Percentiles rank a stretch among this genome's conserved stretches.
These are phyloP conservation scores for Tragelaphus buxtoni DNA, from an alignment of 2,113 vertebrate genomes.

Conservation along the genomic window DNA sequence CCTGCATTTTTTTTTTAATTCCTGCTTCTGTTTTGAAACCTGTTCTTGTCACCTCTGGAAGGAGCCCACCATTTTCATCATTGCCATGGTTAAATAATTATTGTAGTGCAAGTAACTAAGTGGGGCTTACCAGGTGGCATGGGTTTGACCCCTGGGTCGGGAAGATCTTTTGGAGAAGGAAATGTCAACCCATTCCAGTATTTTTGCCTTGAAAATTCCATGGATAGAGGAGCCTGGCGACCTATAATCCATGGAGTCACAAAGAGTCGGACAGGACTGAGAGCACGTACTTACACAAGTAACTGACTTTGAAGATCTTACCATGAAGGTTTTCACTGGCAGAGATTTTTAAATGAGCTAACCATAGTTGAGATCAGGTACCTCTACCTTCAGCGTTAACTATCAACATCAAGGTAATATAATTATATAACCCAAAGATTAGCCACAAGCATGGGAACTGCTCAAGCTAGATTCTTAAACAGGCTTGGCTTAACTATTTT, in stretches of 20 bases:
- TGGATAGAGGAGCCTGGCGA: neutral
- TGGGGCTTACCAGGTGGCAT: neutral
- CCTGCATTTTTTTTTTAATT: neutral
- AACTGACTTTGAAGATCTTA: neutral
- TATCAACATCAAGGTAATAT: neutral
- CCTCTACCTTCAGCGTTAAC: neutral
- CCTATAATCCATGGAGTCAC: neutral
- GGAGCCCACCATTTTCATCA: neutral
- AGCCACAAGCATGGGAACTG: neutral
- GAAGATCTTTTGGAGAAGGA: neutral
- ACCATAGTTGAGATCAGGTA: neutral
- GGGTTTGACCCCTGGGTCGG: neutral
- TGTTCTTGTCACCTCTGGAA: neutral
- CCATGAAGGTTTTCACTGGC: neutral
- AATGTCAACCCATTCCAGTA: neutral
- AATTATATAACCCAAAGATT: neutral
- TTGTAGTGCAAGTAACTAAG: neutral
- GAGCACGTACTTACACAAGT: neutral
- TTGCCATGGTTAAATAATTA: neutral
- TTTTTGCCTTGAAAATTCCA: neutral
- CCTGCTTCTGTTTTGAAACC: neutral
- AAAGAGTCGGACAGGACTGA: neutral
- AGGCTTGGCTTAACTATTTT: neutral
- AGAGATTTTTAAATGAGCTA: neutral
- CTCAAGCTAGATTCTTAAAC: neutral